Evolutionary conservation across 2,113 vertebrate genomes (phyloP), one percentile per base, ranked within the genome.

Genomic region (Mirza zaza): DNA sequence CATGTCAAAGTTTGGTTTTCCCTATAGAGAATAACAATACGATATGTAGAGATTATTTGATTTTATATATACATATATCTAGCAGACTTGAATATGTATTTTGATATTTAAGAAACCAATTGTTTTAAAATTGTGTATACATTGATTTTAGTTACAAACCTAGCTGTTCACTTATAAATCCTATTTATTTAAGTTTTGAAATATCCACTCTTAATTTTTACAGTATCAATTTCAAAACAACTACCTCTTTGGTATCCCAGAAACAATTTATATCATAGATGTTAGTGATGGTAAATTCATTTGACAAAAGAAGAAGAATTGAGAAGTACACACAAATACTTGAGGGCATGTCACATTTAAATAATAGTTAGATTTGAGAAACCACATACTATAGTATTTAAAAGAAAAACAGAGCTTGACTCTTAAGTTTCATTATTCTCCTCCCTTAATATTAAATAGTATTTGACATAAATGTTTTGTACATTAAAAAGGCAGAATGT

Each of bases 31-130:
- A 65, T 65, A 42, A 34, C 45, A 63, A 6, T 61, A 75, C 45
- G 29, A 55, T 86, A 0, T 80, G 3, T 67, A 84, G n/a, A 87
- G 20, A 83, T 82, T 79, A 73, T 73, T 29, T 75, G 39, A 50
- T 36, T 63, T 63, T 63, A 63, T 63, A 27, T 63, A 20, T 42
- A n/a, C 50, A 13, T 63, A 71, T 83, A 70, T 57, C 80, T 21
- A 76, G 34, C 21, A 42, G n/a, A 14, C 50, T 90, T 96, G 83
- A 80, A 68, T 32, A 71, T 27, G 1, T 67, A 18, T 83, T 79
- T 92, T 77, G 92, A 75, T 90, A 45, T n/a, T 90, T 85, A 91
- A 92, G 67, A 96, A 90, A 59, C 7, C 12, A 55, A 4, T 81
- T 84, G 36, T 77, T 97, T 96, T 36, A 85, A 81, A 71, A 79